Base-by-base conservation (phyloP, 1,140 invertebrate genomes). In the Bicyclus anynana region DNA sequence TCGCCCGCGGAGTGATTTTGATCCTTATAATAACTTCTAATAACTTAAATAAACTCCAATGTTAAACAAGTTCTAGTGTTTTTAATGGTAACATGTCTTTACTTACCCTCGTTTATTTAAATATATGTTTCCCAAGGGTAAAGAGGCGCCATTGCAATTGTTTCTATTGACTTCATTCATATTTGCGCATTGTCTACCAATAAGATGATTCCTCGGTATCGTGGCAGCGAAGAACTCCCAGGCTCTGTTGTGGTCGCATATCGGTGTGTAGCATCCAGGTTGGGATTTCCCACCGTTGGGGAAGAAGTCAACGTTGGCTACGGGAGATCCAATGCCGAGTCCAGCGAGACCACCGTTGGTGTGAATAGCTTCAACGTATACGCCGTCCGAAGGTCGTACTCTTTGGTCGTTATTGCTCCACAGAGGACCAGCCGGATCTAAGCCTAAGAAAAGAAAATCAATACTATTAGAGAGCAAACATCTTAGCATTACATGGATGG, bases 251-350 rank as follows among this genome's bases (percentile, higher is more conserved):
- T 92, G 92, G 47, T 92, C 91, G 66, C 93, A 94, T 9, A 92
- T 75, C 33, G 91, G 77, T 70, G 76, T 72, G 1, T 79, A 13
- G 38, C 90, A 89, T 16, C 90, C 90, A 16, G 90, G 90, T 26
- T 90, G 90, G 17, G 72, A 70, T 6, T 59, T 65, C 5, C 94
- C 94, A 5, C 94, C 94, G 72, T 96, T 96, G 1, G 94, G 94
- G 78, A 93, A 96, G 89, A 96, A 96, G 77, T 97, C 95, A 6
- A 90, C 91, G 63, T 94, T 90, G 12, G 65, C 76, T 0, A 84
- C 53, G 7, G 62, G 4, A 89, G 92, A 52, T 88, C 87, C 42
- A 90, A 91, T 72, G 89, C 90, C 46, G 80, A 84, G 69, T 92
- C 93, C 12, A 91, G 92, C 73, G 91, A 93, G 21, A 2, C 81